A percentile compares a stretch with the other conserved stretches of the same genome.
Conservation (phyloP, 2,113 vertebrate genomes). For the Phalacrocorax carbo region DNA sequence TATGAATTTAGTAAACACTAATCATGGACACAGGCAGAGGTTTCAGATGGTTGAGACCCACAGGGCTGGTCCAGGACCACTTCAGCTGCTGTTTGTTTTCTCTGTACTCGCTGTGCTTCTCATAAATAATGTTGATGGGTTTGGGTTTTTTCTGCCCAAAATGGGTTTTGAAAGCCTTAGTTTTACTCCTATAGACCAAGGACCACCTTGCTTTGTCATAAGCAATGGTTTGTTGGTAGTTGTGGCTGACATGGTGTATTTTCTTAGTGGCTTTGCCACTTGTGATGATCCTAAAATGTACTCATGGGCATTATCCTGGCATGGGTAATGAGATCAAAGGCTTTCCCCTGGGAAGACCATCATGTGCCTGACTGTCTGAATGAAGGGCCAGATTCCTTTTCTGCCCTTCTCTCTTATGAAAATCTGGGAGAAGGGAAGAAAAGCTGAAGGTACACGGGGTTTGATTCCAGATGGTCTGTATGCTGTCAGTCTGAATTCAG, state of each 20-base stretch:
- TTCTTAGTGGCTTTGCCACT: background rate
- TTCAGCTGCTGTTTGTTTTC: background rate
- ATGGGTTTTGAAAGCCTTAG: background rate
- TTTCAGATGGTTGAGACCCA: background rate
- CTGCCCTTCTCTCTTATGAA: background rate
- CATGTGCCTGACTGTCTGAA: rapidly evolving
- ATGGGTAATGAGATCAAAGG: background rate
- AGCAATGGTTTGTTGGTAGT: background rate
- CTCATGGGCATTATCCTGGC: background rate
- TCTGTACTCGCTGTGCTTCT: background rate
- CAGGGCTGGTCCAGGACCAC: background rate
- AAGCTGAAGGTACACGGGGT: background rate
- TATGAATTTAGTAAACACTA: background rate
- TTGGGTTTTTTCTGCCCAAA: background rate
- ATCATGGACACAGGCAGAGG: background rate
- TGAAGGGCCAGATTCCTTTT: background rate
- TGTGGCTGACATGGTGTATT: background rate
- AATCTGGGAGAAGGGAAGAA: background rate
- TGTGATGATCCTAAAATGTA: background rate
- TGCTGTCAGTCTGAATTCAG: background rate
- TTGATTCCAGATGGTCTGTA: background rate
- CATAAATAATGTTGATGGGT: background rate
- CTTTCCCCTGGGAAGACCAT: background rate
- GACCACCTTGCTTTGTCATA: background rate
- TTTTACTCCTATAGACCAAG: background rate